phyloP scores from a whole-genome alignment of 2,888 invertebrate genomes.

The Nysson spinosus region DNA sequence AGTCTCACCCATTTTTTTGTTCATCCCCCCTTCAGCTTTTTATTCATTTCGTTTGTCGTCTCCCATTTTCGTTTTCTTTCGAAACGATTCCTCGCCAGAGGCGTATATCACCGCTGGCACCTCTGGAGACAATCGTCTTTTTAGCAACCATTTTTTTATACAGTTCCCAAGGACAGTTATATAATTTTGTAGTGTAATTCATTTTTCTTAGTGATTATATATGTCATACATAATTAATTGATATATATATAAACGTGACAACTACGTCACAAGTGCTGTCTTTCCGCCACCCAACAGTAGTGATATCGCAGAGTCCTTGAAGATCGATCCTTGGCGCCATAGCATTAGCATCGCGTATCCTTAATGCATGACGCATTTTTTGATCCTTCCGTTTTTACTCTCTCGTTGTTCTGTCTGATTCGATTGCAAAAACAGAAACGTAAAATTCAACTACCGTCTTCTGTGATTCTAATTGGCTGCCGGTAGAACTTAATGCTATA shows the following conservation, averaged over 20 bases:
- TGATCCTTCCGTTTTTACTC: neutral
- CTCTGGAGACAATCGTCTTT: neutral
- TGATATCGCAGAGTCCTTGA: conserved; percentile 17
- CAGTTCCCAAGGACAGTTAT: too few species aligned
- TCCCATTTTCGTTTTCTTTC: neutral
- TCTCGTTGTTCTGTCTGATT: too few species aligned
- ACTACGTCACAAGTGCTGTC: too few species aligned
- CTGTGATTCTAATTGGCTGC: neutral
- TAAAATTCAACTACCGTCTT: neutral
- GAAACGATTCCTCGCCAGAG: neutral
- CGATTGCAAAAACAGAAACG: too few species aligned
- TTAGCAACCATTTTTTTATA: too few species aligned
- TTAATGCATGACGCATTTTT: conserved; percentile 1
- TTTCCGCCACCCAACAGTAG: too few species aligned
- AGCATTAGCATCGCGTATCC: conserved; percentile 1
- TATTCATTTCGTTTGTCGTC: neutral
- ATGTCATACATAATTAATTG: too few species aligned
- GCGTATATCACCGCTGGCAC: neutral
- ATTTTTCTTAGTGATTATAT: too few species aligned
- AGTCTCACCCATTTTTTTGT: neutral
- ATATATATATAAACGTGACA: too few species aligned
- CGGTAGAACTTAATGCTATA: too few species aligned
- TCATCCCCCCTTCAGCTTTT: neutral
- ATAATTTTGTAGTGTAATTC: too few species aligned
- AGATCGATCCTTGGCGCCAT: conserved; percentile 11